phyloP scores from a whole-genome alignment of 2,888 invertebrate species.

The Torymus aiolomorphi region DNA sequence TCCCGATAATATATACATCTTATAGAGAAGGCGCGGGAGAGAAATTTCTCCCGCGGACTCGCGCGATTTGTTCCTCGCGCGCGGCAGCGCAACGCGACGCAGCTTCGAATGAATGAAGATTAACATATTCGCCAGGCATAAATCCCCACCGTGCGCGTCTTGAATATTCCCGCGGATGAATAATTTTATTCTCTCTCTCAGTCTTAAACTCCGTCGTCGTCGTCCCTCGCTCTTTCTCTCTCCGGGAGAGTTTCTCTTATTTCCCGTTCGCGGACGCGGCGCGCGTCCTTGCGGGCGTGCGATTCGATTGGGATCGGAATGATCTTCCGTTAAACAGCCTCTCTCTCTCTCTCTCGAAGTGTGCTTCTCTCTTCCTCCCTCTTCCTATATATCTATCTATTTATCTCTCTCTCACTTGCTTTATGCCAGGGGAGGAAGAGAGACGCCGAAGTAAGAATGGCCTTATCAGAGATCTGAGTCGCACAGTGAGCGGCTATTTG shows the following conservation, averaged over 20 bases:
- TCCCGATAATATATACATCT: constrained; percentile 50
- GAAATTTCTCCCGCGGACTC: constrained; percentile 21
- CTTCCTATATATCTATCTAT: too few relatives aligned
- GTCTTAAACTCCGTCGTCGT: not conserved
- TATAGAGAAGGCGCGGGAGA: constrained; percentile 10
- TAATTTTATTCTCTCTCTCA: constrained; percentile 45
- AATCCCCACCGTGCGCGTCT: constrained; percentile 35
- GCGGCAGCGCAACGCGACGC: constrained; percentile 24
- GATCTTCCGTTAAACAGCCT: constrained; percentile 55
- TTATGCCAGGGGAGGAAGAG: constrained; percentile 7
- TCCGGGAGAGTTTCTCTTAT: constrained; percentile 35
- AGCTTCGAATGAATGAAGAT: constrained; percentile 41
- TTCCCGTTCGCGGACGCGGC: constrained; percentile 38
- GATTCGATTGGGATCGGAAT: constrained; percentile 59
- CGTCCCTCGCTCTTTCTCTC: constrained; percentile 19
- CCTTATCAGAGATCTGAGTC: constrained; percentile 75
- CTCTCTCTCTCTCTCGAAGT: constrained; percentile 16
- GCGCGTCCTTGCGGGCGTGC: constrained; percentile 57
- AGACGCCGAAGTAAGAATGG: constrained; percentile 46
- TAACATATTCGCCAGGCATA: constrained; percentile 51
- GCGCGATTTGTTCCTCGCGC: constrained; percentile 37
- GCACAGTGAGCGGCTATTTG: constrained; percentile 76
- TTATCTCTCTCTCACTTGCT: too few relatives aligned
- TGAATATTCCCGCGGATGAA: constrained; percentile 42
- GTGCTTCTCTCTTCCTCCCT: constrained; percentile 6